Evolutionary conservation across 2,113 vertebrate genomes (phyloP).

Genomic region (Ellobius talpinus): DNA sequence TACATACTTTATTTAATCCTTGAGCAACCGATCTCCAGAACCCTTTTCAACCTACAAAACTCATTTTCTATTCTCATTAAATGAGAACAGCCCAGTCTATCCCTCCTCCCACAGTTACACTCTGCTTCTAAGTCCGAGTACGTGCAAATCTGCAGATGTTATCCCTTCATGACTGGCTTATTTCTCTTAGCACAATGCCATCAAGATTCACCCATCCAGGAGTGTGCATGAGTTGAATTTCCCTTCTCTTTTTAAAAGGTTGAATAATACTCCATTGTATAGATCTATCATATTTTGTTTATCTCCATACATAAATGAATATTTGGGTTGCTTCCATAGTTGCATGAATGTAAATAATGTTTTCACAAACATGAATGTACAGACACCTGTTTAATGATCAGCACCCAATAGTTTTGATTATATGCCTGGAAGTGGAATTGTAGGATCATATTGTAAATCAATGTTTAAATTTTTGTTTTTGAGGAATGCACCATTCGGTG

Average conservation of each 20-base stretch:
- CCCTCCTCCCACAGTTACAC: not conserved
- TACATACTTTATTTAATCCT: not conserved
- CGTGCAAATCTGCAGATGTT: not conserved
- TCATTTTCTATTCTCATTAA: not conserved
- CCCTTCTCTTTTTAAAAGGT: not conserved
- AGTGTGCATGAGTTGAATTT: not conserved
- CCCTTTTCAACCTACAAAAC: slow-evolving; percentile 7
- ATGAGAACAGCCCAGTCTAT: not conserved
- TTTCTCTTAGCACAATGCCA: slow-evolving; percentile 25
- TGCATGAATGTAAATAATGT: not conserved
- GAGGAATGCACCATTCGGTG: not conserved
- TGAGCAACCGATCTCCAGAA: not conserved
- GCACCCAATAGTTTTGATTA: not conserved
- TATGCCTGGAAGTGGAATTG: not conserved
- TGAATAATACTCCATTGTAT: not conserved
- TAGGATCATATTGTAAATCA: not conserved
- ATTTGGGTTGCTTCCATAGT: not conserved
- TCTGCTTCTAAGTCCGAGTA: not conserved
- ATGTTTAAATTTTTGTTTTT: slow-evolving; percentile 11
- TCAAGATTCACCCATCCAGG: not conserved
- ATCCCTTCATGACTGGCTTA: not conserved
- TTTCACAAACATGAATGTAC: not conserved
- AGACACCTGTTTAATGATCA: not conserved
- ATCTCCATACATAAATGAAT: not conserved
- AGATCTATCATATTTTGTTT: not conserved